Percentiles rank a stretch among this genome's conserved stretches.
Conservation (phyloP, 1,140 invertebrate species). For the Brachionus rubens region DNA sequence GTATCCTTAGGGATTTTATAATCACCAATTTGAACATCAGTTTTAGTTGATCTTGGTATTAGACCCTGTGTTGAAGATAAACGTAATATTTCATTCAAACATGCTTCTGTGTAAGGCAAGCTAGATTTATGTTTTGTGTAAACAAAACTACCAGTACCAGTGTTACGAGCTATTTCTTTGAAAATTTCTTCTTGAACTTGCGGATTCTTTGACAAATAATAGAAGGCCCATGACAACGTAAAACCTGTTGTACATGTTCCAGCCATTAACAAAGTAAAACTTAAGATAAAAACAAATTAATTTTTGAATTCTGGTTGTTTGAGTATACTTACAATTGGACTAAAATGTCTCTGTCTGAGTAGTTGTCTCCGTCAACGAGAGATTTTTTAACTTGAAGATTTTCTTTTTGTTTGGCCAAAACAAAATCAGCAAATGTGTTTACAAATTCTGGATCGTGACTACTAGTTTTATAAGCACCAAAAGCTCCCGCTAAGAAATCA, state of each 20-base stretch:
- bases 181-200: constrained; percentile 9
- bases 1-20: neutral
- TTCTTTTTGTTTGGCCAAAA: neutral
- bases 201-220: constrained; percentile 10
- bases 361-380: constrained; percentile 17
- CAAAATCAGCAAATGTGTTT: constrained; percentile 43
- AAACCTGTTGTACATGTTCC: constrained; percentile 39
- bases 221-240: constrained; percentile 34
- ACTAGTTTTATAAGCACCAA: neutral
- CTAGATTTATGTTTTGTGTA: neutral
- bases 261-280: constrained; percentile 39
- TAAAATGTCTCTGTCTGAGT: constrained; percentile 31
- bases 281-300: neutral
- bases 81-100: constrained; percentile 44
- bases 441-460: constrained; percentile 6
- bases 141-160: neutral
- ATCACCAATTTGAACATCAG: neutral
- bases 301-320: too few relatives aligned
- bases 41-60: constrained; percentile 18
- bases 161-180: neutral
- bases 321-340: constrained; percentile 36
- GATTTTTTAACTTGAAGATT: neutral
- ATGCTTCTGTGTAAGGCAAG: constrained; percentile 35
- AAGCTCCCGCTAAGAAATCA: constrained; percentile 12
- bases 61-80: constrained; percentile 35